Percentiles rank a stretch among this genome's conserved stretches.
Evolutionary conservation across 2,113 vertebrate genomes (phyloP).

Genomic region (Seriola rivoliana): DNA sequence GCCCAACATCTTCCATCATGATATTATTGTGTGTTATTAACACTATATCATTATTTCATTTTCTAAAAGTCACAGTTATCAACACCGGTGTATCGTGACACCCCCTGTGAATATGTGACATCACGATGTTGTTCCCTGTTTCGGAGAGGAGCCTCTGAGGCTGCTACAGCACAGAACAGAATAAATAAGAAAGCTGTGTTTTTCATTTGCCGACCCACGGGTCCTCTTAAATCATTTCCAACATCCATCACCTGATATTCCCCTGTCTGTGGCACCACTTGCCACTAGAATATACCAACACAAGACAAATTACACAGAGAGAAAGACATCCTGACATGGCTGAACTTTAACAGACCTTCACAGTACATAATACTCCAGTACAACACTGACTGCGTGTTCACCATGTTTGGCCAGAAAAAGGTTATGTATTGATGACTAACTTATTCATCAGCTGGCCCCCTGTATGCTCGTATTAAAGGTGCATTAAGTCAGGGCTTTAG

Average conservation of each 20-base stretch:
- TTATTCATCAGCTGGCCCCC: not conserved
- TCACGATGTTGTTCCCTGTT: too few relatives aligned
- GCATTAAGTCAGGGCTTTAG: constrained; percentile 6
- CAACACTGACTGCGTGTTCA: not conserved
- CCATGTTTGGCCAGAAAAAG: not conserved
- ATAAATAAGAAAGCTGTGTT: constrained; percentile 6
- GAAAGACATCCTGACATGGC: not conserved
- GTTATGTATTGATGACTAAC: constrained; percentile 18
- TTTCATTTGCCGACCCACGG: constrained; percentile 15
- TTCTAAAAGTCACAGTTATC: too few relatives aligned
- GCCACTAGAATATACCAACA: constrained; percentile 35
- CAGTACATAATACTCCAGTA: not conserved
- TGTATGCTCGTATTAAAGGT: not conserved
- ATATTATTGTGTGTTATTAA: too few relatives aligned
- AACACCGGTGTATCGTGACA: too few relatives aligned
- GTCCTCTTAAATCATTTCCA: constrained; percentile 30
- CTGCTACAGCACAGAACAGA: too few relatives aligned
- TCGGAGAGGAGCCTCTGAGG: too few relatives aligned
- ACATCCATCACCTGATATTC: constrained; percentile 34
- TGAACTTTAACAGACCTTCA: constrained; percentile 1
- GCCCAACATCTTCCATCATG: too few relatives aligned
- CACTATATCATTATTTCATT: too few relatives aligned
- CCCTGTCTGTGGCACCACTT: constrained; percentile 4
- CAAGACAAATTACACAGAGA: constrained; percentile 22
- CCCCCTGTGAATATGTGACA: too few relatives aligned